phyloP scores from a whole-genome alignment of 2,888 invertebrate genomes.

The Xanthia icteritia region DNA sequence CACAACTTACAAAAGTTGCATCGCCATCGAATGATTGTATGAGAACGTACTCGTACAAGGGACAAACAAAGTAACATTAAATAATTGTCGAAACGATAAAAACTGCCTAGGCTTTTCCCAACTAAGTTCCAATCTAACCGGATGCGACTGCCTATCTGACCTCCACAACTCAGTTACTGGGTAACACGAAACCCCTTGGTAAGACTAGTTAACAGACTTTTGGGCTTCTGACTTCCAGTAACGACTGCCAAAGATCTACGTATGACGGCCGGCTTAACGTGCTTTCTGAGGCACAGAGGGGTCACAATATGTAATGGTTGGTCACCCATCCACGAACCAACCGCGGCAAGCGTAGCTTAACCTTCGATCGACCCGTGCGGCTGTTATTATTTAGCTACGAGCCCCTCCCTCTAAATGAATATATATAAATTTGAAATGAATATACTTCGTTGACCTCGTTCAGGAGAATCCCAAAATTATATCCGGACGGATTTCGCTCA shows the following conservation, averaged over 20 bases:
- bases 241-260: background rate
- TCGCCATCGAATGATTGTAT: background rate
- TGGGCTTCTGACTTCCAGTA: background rate
- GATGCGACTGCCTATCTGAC: background rate
- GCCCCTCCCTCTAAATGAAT: background rate
- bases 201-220: too few relatives aligned
- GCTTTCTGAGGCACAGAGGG: background rate
- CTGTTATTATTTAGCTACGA: background rate
- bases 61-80: background rate
- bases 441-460: conserved; percentile 3
- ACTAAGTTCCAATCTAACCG: background rate
- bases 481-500: background rate
- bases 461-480: background rate
- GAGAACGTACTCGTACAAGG: background rate
- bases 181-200: too few relatives aligned
- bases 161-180: too few relatives aligned
- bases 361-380: background rate
- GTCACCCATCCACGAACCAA: background rate
- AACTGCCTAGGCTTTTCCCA: background rate
- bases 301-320: too few relatives aligned
- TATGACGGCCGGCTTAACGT: background rate
- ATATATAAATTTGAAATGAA: conserved; percentile 16
- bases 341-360: background rate
- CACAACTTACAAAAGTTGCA: background rate
- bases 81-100: background rate